phyloP scores from a whole-genome alignment of 2,797 vertebrate species.

The Lophotriccus pileatus region DNA sequence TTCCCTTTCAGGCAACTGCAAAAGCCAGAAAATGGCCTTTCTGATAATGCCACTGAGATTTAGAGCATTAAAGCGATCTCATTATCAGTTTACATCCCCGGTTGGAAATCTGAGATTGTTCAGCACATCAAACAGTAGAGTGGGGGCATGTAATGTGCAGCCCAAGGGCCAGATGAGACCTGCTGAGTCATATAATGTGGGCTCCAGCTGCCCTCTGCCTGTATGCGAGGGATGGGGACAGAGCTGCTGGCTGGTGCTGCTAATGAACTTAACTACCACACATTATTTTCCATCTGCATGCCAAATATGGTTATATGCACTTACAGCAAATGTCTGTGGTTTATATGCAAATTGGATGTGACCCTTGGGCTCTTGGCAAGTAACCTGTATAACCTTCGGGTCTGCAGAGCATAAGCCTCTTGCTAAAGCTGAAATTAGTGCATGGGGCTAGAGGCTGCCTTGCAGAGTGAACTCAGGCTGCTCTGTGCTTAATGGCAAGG shows the following conservation, averaged over 20 bases:
- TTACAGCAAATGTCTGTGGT: not conserved
- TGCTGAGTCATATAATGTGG: slow-evolving; percentile 29
- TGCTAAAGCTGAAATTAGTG: not conserved
- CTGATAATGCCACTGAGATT: slow-evolving; percentile 30
- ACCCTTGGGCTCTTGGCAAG: not conserved
- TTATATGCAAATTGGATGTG: not conserved
- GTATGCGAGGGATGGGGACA: not conserved
- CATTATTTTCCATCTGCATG: not conserved
- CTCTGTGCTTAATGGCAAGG: not conserved
- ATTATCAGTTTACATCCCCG: slow-evolving; percentile 55
- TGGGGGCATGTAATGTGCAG: not conserved
- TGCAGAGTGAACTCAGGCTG: not conserved
- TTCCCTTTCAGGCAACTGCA: slow-evolving; percentile 7
- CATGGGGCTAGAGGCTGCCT: not conserved
- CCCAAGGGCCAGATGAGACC: slow-evolving; percentile 47
- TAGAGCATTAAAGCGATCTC: slow-evolving; percentile 36
- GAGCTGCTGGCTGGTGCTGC: not conserved
- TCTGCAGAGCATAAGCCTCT: not conserved
- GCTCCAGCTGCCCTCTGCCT: slow-evolving; percentile 27
- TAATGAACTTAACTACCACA: not conserved
- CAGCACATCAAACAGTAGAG: slow-evolving; percentile 8
- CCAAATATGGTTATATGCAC: not conserved
- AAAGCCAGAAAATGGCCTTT: slow-evolving; percentile 28
- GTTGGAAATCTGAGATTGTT: slow-evolving; percentile 34
- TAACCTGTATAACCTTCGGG: not conserved